A percentile compares a stretch with the other conserved stretches of the same genome.
phyloP scores from a whole-genome alignment of 2,888 invertebrate species.

The Thysanoteuthis rhombus region DNA sequence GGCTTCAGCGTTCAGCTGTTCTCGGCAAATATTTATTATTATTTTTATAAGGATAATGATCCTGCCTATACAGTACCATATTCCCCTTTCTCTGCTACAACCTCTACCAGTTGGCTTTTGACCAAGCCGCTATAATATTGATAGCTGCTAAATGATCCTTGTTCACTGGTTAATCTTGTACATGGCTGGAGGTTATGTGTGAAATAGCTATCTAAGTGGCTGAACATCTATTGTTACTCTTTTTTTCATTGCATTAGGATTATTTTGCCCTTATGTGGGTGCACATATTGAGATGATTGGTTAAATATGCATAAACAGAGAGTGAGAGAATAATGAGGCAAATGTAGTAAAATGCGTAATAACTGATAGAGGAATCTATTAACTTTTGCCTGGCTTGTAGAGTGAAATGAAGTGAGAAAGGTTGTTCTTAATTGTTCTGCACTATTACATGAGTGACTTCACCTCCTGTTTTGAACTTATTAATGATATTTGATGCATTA shows the following conservation, averaged over 20 bases:
- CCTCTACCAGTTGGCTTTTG: not conserved
- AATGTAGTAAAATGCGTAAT: not conserved
- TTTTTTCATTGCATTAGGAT: not conserved
- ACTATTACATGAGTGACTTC: too few species aligned
- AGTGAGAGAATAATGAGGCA: not conserved
- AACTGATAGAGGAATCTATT: not conserved
- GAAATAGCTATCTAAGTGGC: not conserved
- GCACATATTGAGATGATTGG: not conserved
- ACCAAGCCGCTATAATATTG: not conserved
- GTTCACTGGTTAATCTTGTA: not conserved
- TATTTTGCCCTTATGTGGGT: not conserved
- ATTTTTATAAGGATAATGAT: not conserved
- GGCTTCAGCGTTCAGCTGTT: not conserved
- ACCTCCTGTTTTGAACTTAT: too few species aligned
- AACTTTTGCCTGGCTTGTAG: not conserved
- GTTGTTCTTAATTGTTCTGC: too few species aligned
- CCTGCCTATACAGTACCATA: not conserved
- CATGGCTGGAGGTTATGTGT: not conserved
- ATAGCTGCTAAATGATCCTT: not conserved
- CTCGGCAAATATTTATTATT: not conserved
- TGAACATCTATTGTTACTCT: not conserved
- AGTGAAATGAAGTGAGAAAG: too few species aligned
- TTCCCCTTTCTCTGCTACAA: not conserved
- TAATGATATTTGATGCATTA: too few species aligned
- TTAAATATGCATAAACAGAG: not conserved